These are phyloP conservation scores for Garra rufa DNA, from an alignment of 2,113 vertebrate genomes.

Conservation along the genomic window DNA sequence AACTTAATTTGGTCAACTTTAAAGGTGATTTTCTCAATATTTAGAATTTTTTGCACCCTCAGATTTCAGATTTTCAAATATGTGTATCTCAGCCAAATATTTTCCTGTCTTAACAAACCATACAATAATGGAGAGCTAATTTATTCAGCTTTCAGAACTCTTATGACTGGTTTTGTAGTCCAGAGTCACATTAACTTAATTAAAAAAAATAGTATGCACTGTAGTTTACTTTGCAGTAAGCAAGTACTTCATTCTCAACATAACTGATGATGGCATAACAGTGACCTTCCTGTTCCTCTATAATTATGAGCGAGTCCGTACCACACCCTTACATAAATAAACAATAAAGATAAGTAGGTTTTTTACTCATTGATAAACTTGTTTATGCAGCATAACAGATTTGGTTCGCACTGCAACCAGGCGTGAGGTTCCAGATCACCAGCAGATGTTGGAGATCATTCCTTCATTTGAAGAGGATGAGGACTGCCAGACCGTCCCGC, in stretches of 20 bases:
- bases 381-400: conserved; percentile 75
- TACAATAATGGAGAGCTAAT: too few species aligned
- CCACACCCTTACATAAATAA: conserved; percentile 13
- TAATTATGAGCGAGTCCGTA: conserved; percentile 10
- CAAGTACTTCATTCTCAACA: background rate
- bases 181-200: too few species aligned
- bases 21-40: too few species aligned
- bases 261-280: background rate
- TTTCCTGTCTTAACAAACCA: too few species aligned
- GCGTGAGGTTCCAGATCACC: conserved; percentile 54
- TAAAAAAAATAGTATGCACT: background rate
- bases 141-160: too few species aligned
- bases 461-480: conserved; percentile 78
- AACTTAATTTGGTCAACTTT: too few species aligned
- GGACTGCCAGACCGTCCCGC: conserved; percentile 63
- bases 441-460: conserved; percentile 75
- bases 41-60: too few species aligned
- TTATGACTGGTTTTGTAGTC: too few species aligned
- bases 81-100: too few species aligned
- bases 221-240: background rate
- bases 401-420: conserved; percentile 66
- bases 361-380: background rate
- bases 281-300: conserved; percentile 33
- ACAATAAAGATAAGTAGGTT: background rate
- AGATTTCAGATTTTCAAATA: too few species aligned